Evolutionary conservation across 2,797 vertebrate genomes (phyloP).

Genomic region (Halcyon leucocephala): DNA sequence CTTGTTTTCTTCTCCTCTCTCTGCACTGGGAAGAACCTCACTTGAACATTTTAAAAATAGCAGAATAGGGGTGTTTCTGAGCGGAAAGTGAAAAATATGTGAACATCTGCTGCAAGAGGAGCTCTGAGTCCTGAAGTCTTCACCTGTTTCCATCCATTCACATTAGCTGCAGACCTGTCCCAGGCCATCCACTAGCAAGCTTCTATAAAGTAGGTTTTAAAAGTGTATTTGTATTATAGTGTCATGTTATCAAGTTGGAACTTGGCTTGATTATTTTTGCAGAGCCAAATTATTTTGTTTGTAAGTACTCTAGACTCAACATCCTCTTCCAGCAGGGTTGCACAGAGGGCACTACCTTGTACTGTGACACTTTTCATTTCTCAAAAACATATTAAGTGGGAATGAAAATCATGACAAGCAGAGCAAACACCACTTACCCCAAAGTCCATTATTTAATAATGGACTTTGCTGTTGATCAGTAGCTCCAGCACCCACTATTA

Average conservation of each 20-base stretch:
- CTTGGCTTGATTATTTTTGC: neutral
- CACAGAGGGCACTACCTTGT: neutral
- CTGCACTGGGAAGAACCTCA: neutral
- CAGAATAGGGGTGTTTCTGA: neutral
- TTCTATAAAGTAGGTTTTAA: neutral
- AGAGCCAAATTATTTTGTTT: neutral
- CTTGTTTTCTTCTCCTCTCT: accelerated
- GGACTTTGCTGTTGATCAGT: neutral
- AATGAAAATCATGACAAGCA: neutral
- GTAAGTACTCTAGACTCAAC: neutral
- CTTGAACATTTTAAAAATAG: neutral
- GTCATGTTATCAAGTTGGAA: neutral
- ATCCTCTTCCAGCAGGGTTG: neutral
- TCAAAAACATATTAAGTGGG: neutral
- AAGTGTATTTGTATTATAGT: neutral
- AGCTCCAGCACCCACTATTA: neutral
- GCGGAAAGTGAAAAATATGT: neutral
- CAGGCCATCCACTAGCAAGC: neutral
- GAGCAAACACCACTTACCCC: neutral
- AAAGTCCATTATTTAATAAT: neutral
- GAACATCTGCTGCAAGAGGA: neutral
- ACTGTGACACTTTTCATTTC: neutral
- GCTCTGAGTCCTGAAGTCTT: neutral
- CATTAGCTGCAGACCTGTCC: neutral
- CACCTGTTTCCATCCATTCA: neutral